Evolutionary conservation across 2,113 vertebrate species (phyloP).

Genomic region (Herpetotheres cachinnans): DNA sequence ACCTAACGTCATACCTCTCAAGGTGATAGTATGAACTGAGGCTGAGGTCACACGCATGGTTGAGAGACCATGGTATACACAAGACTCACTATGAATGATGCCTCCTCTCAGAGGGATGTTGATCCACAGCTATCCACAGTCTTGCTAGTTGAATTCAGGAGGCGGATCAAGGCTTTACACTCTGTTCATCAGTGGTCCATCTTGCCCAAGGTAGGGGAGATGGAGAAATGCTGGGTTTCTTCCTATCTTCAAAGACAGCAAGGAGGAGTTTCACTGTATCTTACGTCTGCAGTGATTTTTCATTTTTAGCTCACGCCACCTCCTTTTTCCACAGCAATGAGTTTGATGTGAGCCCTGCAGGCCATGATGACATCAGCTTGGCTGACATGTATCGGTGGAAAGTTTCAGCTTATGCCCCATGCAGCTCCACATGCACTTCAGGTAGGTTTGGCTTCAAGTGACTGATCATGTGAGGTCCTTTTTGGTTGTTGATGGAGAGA

Average conservation of each 20-base stretch:
- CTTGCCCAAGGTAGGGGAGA: neutral
- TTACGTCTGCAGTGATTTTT: neutral
- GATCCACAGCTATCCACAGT: neutral
- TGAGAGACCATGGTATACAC: neutral
- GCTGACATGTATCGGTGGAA: slow-evolving; percentile 92
- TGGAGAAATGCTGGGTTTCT: neutral
- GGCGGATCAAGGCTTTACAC: neutral
- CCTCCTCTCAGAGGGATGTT: neutral
- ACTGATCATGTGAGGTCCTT: rapidly evolving
- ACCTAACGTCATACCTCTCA: neutral
- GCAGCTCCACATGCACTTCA: slow-evolving; percentile 90
- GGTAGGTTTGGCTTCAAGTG: slow-evolving; percentile 69
- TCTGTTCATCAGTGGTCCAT: neutral
- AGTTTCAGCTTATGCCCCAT: slow-evolving; percentile 87
- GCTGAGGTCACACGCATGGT: rapidly evolving
- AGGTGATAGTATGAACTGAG: neutral
- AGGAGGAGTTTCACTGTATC: neutral
- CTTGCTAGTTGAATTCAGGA: neutral
- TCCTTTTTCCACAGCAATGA: slow-evolving; percentile 77
- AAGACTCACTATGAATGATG: rapidly evolving
- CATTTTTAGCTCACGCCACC: neutral
- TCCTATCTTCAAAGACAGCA: neutral
- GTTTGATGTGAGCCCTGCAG: slow-evolving; percentile 76
- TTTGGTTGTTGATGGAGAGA: neutral
- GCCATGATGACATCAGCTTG: slow-evolving; percentile 79